These are phyloP conservation scores for Oophaga sylvatica DNA, from an alignment of 2,797 vertebrate genomes.

Conservation along the genomic window DNA sequence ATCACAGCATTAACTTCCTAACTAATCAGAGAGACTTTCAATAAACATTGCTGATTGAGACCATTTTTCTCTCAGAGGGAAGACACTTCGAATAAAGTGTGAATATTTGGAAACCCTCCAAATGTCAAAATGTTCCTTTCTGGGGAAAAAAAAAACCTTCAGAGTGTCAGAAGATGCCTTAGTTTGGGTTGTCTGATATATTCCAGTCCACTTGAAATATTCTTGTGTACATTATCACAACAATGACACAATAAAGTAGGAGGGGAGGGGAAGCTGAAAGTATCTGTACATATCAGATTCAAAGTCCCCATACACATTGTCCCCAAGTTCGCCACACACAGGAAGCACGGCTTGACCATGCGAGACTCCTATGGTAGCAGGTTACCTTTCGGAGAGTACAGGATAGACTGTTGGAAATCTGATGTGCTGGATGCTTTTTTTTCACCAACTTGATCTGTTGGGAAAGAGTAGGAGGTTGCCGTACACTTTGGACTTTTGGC, in stretches of 20 bases:
- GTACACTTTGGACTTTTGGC: too few relatives aligned
- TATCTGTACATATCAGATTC: not conserved
- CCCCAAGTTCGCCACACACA: too few relatives aligned
- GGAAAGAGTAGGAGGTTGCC: too few relatives aligned
- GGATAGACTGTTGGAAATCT: too few relatives aligned
- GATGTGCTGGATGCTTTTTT: too few relatives aligned
- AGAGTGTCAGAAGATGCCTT: not conserved
- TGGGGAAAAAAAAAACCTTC: not conserved
- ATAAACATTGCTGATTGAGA: conserved; percentile 44
- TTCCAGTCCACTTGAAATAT: not conserved
- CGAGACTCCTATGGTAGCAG: too few relatives aligned
- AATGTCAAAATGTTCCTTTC: conserved; percentile 30
- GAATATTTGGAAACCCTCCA: conserved; percentile 47
- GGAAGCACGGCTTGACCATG: too few relatives aligned
- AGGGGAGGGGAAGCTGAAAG: not conserved
- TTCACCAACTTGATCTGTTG: too few relatives aligned
- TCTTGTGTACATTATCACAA: not conserved
- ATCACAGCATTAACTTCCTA: not conserved
- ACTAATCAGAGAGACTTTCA: conserved; percentile 37
- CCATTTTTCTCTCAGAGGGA: conserved; percentile 41
- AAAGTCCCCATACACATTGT: not conserved
- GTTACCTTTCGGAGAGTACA: too few relatives aligned
- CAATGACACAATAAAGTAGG: not conserved
- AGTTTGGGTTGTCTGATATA: not conserved
- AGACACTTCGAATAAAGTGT: conserved; percentile 46